Evolutionary conservation across 37 sponge, comb jelly and placozoan species (phyloP).

Genomic region (Mnemiopsis leidyi): DNA sequence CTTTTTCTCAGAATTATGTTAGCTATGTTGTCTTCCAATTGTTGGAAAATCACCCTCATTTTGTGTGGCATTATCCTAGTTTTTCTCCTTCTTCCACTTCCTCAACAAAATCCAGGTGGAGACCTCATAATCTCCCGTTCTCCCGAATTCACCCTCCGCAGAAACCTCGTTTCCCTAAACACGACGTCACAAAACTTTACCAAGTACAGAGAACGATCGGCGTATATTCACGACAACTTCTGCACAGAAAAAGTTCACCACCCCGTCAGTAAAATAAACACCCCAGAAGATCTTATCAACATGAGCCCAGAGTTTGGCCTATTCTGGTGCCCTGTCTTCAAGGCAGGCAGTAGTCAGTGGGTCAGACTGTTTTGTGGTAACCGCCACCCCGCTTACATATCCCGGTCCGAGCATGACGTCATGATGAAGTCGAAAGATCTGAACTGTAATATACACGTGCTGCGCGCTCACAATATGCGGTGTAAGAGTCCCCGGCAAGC

Average conservation of each 20-base stretch:
- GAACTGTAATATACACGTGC: background rate
- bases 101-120: background rate
- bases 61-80: background rate
- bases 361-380: constrained; percentile 6
- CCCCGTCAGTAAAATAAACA: background rate
- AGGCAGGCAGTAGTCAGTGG: constrained; percentile 31
- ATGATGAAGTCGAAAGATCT: background rate
- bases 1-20: too few species aligned
- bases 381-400: background rate
- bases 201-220: background rate
- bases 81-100: background rate
- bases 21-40: background rate
- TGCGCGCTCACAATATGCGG: background rate
- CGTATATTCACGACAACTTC: background rate
- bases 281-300: constrained; percentile 2
- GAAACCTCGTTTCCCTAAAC: background rate
- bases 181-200: background rate
- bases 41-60: background rate
- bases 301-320: background rate
- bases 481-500: background rate
- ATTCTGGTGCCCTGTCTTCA: constrained; percentile 55
- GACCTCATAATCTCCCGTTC: background rate
- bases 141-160: background rate
- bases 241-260: background rate
- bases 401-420: background rate